These are phyloP conservation scores for Tinea pellionella DNA, from an alignment of 2,888 invertebrate genomes.

Conservation along the genomic window DNA sequence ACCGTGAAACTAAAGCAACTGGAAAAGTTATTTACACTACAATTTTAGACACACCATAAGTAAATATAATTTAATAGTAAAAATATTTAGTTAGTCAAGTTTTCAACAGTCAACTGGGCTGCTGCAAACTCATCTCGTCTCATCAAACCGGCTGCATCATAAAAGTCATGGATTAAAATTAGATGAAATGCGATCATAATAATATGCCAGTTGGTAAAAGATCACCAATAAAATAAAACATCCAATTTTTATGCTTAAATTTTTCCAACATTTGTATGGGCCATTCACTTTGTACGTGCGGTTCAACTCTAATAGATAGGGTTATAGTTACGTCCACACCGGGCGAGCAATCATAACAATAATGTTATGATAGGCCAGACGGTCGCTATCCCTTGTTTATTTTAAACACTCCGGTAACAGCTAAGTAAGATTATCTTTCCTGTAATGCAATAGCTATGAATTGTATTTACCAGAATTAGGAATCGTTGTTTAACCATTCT, in stretches of 20 bases:
- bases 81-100: too few species aligned
- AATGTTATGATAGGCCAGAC: slow-evolving; percentile 53
- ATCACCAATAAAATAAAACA: neutral
- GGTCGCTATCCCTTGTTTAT: slow-evolving; percentile 39
- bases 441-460: slow-evolving; percentile 36
- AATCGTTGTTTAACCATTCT: neutral
- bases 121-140: too few species aligned
- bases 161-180: too few species aligned
- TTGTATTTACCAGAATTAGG: neutral
- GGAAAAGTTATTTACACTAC: too few species aligned
- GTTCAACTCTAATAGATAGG: slow-evolving; percentile 10
- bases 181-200: too few species aligned
- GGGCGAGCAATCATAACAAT: slow-evolving; percentile 52
- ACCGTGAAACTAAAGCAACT: too few species aligned
- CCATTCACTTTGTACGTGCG: neutral
- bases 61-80: too few species aligned
- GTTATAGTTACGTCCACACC: slow-evolving; percentile 16
- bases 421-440: slow-evolving; percentile 42
- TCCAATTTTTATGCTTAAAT: neutral
- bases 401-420: slow-evolving; percentile 47
- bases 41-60: too few species aligned
- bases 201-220: too few species aligned
- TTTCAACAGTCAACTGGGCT: too few species aligned
- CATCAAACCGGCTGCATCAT: too few species aligned
- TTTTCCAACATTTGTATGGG: neutral